Evolutionary conservation across 30 jellyfish, hydroid and myxozoan genomes (phyloP).

Genomic region (Chrysaora quinquecirrha): DNA sequence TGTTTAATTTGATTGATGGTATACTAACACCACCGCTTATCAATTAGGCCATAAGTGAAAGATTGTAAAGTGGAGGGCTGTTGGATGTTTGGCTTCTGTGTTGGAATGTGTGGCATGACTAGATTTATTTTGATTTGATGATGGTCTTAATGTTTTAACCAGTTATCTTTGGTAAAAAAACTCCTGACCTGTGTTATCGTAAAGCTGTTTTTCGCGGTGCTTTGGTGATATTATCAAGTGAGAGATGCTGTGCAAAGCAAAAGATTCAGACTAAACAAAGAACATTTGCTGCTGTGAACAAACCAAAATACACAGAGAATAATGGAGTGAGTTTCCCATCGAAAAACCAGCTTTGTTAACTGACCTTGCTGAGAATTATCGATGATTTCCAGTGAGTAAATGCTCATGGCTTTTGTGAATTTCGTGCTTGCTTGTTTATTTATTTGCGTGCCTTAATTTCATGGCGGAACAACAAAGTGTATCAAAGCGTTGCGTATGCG

Average conservation of each 20-base stretch:
- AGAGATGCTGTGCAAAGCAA: neutral
- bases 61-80: no score
- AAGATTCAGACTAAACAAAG: neutral
- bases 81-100: no score
- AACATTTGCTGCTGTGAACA: neutral
- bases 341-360: neutral
- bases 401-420: neutral
- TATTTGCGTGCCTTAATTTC: no score
- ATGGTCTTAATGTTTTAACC: no score
- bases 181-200: no score
- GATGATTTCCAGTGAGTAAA: neutral
- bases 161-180: no score
- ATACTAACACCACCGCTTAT: neutral
- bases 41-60: neutral
- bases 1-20: neutral
- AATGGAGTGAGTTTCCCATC: neutral
- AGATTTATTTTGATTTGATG: no score
- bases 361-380: conserved; percentile 5
- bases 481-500: no score
- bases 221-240: neutral
- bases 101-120: no score
- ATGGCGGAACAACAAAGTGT: no score
- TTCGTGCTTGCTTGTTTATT: no score
- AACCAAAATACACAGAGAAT: neutral
- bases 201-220: neutral